A percentile compares a stretch with the other conserved stretches of the same genome.
phyloP scores from a whole-genome alignment of 2,888 invertebrate genomes.

The Tetragonula carbonaria region DNA sequence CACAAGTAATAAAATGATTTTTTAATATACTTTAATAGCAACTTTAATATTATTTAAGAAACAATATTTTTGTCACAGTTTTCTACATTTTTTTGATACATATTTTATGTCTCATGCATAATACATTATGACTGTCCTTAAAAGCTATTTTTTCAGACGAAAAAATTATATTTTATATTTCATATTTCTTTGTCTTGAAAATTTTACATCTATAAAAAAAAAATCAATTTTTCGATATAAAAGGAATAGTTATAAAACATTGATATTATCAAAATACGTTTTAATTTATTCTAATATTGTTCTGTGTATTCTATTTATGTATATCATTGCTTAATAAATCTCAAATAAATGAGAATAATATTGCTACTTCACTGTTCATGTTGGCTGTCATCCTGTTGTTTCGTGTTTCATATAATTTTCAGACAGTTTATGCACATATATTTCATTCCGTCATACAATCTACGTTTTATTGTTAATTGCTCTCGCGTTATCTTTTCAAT shows the following conservation, averaged over 20 bases:
- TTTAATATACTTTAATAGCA: no score
- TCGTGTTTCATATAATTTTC: slow-evolving; percentile 9
- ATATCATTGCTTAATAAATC: neutral
- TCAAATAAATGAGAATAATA: slow-evolving; percentile 5
- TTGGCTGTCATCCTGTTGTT: neutral
- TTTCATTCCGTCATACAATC: neutral
- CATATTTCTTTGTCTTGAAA: neutral
- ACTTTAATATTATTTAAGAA: no score
- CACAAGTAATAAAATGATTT: no score
- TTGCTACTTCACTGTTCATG: slow-evolving; percentile 7
- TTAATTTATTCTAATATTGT: neutral
- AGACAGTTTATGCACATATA: slow-evolving; percentile 2
- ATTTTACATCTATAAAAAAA: neutral
- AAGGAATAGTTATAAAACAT: neutral
- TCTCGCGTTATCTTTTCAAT: neutral
- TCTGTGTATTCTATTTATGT: neutral
- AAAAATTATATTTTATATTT: no score
- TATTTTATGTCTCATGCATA: no score
- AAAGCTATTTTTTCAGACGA: no score
- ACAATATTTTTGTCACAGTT: no score
- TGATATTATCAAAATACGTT: neutral
- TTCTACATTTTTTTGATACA: no score
- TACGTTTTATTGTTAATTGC: neutral
- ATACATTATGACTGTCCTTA: no score
- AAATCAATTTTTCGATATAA: no score